Conservation (phyloP, 2,888 invertebrate species). For the Cosmopolites sordidus region DNA sequence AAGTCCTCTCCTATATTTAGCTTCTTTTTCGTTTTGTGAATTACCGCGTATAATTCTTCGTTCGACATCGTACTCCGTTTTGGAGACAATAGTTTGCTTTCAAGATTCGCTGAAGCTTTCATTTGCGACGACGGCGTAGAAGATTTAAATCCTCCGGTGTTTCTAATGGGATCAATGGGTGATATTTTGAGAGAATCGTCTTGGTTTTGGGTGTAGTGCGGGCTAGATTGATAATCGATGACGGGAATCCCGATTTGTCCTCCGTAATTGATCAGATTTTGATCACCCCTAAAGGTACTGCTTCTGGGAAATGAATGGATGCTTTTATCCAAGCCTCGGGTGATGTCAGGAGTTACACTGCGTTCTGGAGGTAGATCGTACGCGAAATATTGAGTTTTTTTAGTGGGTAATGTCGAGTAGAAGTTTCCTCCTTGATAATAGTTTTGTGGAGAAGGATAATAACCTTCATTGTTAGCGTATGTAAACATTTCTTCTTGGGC, state of each 20-base stretch:
- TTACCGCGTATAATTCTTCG: constrained; percentile 71
- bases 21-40: constrained; percentile 72
- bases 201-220: constrained; percentile 1
- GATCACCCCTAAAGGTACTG: constrained; percentile 27
- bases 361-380: constrained; percentile 45
- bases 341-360: constrained; percentile 54
- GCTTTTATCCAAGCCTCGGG: constrained; percentile 45
- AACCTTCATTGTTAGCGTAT: constrained; percentile 32
- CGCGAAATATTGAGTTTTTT: constrained; percentile 47
- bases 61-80: constrained; percentile 73
- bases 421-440: constrained; percentile 35
- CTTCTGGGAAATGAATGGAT: constrained; percentile 18
- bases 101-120: constrained; percentile 53
- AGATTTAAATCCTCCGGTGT: constrained; percentile 58
- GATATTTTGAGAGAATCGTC: constrained; percentile 58
- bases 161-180: constrained; percentile 61
- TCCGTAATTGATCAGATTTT: constrained; percentile 28
- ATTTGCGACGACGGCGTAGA: constrained; percentile 61
- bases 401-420: constrained; percentile 49
- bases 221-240: constrained; percentile 15
- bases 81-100: constrained; percentile 57
- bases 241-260: constrained; percentile 43
- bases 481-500: constrained; percentile 34
- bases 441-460: constrained; percentile 30
- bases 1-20: constrained; percentile 61